These are phyloP conservation scores for Gastrophysa polygoni DNA, from an alignment of 2,888 invertebrate species.

Conservation along the genomic window DNA sequence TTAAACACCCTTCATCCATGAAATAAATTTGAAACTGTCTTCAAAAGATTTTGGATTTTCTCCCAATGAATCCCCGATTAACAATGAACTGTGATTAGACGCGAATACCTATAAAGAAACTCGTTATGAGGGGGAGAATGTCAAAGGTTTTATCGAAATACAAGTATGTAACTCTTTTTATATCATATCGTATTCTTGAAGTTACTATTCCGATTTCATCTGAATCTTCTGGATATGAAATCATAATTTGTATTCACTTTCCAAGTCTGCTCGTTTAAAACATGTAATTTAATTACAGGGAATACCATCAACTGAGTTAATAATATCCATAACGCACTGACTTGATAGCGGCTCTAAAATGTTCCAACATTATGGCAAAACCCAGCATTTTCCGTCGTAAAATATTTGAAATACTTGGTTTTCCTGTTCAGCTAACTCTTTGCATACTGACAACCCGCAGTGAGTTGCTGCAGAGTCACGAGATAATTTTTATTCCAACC, in stretches of 20 bases:
- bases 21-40: too few species aligned
- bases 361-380: slow-evolving; percentile 34
- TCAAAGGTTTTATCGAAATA: too few species aligned
- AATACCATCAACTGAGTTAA: slow-evolving; percentile 26
- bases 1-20: too few species aligned
- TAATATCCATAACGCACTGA: slow-evolving; percentile 30
- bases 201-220: too few species aligned
- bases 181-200: too few species aligned
- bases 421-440: slow-evolving; percentile 46
- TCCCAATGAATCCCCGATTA: too few species aligned
- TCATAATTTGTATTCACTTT: neutral
- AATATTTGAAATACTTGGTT: slow-evolving; percentile 44
- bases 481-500: slow-evolving; percentile 44
- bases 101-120: too few species aligned
- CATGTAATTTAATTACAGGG: slow-evolving; percentile 18
- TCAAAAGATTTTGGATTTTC: too few species aligned
- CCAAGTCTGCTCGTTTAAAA: neutral
- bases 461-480: slow-evolving; percentile 45
- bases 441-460: slow-evolving; percentile 40
- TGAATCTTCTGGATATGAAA: neutral
- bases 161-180: too few species aligned
- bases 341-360: slow-evolving; percentile 33
- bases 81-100: too few species aligned
- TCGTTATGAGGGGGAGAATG: too few species aligned
- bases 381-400: slow-evolving; percentile 38